Conservation (phyloP, 2,888 invertebrate genomes). For the Phyto melanocephala region DNA sequence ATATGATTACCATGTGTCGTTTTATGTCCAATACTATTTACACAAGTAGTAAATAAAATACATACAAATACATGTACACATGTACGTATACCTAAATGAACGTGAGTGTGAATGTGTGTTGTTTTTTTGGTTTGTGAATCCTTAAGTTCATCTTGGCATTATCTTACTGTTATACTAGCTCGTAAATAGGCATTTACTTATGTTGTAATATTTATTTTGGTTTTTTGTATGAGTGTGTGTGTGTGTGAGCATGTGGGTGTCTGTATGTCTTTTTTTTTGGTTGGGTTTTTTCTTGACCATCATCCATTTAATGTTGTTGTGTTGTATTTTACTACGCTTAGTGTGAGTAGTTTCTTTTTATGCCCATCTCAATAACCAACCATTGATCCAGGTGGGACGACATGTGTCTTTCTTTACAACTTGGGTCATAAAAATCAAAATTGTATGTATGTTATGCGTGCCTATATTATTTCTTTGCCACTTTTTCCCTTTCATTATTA, state of each 20-base stretch:
- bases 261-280: neutral
- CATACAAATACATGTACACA: neutral
- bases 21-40: constrained; percentile 27
- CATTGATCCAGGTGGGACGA: constrained; percentile 77
- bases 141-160: constrained; percentile 56
- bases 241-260: too few species aligned
- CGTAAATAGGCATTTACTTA: constrained; percentile 76
- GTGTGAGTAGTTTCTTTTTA: constrained; percentile 65
- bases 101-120: neutral
- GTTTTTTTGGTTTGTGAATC: neutral
- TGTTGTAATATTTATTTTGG: constrained; percentile 51
- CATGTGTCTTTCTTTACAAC: constrained; percentile 66
- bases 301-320: constrained; percentile 20
- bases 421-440: constrained; percentile 75
- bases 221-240: too few species aligned
- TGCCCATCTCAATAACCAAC: constrained; percentile 61
- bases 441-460: constrained; percentile 76
- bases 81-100: neutral
- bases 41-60: neutral
- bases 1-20: constrained; percentile 78
- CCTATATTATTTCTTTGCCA: constrained; percentile 51
- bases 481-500: neutral
- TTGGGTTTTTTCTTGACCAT: constrained; percentile 24
- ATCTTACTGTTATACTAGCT: constrained; percentile 62
- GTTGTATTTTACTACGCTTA: constrained; percentile 36